Evolutionary conservation across 2,113 vertebrate genomes (phyloP), one percentile per base, ranked within the genome.

Genomic region (Atlantisia rogersi): DNA sequence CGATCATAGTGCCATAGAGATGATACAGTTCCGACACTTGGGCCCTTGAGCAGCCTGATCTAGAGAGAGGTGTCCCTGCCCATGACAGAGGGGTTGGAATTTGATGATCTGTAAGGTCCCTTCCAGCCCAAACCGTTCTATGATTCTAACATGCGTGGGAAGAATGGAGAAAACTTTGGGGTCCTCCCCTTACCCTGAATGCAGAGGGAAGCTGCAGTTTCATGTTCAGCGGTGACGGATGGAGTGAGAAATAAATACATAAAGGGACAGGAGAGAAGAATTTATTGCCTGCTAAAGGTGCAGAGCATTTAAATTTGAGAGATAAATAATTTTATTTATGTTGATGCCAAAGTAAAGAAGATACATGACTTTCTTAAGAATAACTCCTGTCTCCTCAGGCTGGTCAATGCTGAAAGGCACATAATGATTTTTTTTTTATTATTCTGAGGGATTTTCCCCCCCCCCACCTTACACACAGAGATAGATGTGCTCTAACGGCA

Each of bases 311-410:
- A 94, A 91, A 97, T 97, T 83, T 64, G 73, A 94, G 88, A 94
- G 94, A 96, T 91, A 98, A 97, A 97, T 97, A 96, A 97, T 97
- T 96, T 90, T 97, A 96, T 97, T 97, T 98, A 97, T 91, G 93
- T 94, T 93, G 94, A 95, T 95, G 96, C 87, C 95, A 95, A 95
- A 91, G 88, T 87, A 92, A 96, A 94, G 83, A 94, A 96, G 92
- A 97, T 87, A 82, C 92, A 95, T 9, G 82, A 60, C 78, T 95
- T 96, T 80, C 89, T 96, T 58, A 93, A 96, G 92, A 97, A 92
- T 88, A 95, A 90, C 91, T 96, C 63, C 39, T 9, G 1, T 92
- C 94, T 96, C 82, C 53, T 79, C 8, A 2, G 56, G 90, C 67
- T 56, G 67, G 95, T 95, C 97, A 92, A 83, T 88, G 94, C 93